These are phyloP conservation scores for Cettia cetti DNA, from an alignment of 2,113 vertebrate species.

Conservation along the genomic window DNA sequence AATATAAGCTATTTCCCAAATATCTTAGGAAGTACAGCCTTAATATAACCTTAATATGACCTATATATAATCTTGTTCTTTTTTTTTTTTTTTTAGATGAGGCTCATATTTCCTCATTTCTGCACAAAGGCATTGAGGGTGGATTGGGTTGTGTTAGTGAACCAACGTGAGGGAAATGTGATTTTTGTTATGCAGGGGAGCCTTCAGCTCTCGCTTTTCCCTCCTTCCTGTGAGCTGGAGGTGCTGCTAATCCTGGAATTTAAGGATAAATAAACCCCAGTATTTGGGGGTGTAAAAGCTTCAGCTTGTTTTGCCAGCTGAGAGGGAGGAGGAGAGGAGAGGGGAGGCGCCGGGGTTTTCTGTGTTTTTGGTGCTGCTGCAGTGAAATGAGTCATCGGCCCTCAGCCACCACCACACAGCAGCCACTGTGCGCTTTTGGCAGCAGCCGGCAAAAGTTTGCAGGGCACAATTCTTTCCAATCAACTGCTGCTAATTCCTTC, in stretches of 20 bases:
- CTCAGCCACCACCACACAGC: neutral
- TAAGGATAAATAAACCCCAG: rapidly evolving
- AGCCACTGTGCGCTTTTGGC: neutral
- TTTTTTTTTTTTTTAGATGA: neutral
- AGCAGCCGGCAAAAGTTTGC: neutral
- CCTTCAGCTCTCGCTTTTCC: neutral
- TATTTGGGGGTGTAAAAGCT: neutral
- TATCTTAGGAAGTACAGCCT: neutral
- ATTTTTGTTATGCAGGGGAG: neutral
- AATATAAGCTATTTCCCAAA: neutral
- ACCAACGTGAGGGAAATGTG: neutral
- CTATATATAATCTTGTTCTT: neutral
- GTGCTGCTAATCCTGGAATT: neutral
- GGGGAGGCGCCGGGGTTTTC: neutral
- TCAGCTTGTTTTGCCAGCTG: neutral
- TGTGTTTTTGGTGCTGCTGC: slow-evolving; percentile 14
- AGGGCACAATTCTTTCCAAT: neutral
- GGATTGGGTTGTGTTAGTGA: neutral
- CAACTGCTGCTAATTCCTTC: neutral
- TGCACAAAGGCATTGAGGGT: neutral
- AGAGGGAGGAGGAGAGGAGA: neutral
- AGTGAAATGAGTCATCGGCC: slow-evolving; percentile 57
- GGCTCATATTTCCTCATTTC: neutral
- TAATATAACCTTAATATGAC: neutral
- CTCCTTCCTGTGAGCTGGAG: neutral